Evolutionary conservation across 2,113 vertebrate species (phyloP), one percentile per base, ranked within the genome.

Genomic region (Syngnathus floridae): DNA sequence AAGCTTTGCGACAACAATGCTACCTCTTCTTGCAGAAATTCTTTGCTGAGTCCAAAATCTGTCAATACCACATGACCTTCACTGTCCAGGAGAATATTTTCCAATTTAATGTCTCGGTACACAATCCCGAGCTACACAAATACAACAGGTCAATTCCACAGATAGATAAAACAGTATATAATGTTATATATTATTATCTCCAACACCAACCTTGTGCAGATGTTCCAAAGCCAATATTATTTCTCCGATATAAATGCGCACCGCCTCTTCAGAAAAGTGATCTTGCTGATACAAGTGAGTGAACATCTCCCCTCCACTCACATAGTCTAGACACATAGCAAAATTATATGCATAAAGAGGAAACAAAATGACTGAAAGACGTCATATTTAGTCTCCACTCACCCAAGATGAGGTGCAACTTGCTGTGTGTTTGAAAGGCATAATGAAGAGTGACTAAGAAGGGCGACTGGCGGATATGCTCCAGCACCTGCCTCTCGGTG

Each of bases 371-470:
- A 38, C 40, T 4, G 51, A 56, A 35, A 69, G 55, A 66, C n/a
- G 31, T 7, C 13, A 22, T 13, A 35, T 73, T 22, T 64, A 36
- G 36, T 10, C 48, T 21, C 31, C 38, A 61, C 89, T 89, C 78
- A 96, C 94, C 94, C 58, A 96, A 86, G 81, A 96, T 95, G 65
- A 95, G 94, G 71, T 96, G 94, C 52, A 95, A 91, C 67, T 95
- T 95, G 83, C 93, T 92, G 10, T 95, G 93, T 0, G 94, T 96
- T 87, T 96, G 94, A 82, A 96, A 96, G 83, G 94, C 94, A 1
- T 96, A 96, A 86, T 95, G 94, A 66, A 96, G 91, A 0, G 94
- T 95, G 74, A 96, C 94, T 72, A 96, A 88, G 86, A 95, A 96
- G 26, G 94, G 94, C 0, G 94, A 94, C 85, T 95, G 91, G 55